Conservation (phyloP, 2,113 vertebrate species). For the Corythaixoides concolor region DNA sequence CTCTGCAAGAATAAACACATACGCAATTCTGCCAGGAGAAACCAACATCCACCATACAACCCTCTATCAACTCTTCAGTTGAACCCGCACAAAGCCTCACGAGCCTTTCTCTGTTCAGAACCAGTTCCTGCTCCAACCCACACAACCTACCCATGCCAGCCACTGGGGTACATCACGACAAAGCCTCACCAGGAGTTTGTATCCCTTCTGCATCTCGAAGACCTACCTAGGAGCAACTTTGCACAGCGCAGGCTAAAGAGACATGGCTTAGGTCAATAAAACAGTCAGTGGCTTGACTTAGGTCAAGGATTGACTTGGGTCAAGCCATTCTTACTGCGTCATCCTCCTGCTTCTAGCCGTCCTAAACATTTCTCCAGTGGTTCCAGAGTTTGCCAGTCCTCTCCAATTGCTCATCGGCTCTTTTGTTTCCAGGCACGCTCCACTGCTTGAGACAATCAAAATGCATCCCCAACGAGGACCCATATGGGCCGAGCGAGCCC, state of each 20-base stretch:
- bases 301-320: not conserved
- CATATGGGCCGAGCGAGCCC: accelerated
- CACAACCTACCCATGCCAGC: not conserved
- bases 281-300: not conserved
- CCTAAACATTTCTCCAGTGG: not conserved
- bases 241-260: not conserved
- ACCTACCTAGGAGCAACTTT: not conserved
- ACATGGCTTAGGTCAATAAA: not conserved
- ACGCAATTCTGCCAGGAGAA: not conserved
- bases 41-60: not conserved
- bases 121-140: not conserved
- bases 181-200: not conserved
- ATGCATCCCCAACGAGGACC: not conserved
- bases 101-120: not conserved
- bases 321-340: not conserved
- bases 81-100: not conserved
- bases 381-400: not conserved
- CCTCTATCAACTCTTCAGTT: not conserved
- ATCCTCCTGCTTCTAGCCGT: not conserved
- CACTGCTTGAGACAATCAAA: not conserved
- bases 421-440: not conserved
- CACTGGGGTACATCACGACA: accelerated
- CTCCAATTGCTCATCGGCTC: not conserved
- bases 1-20: not conserved
- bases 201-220: not conserved